Conservation (phyloP, 2,113 vertebrate genomes). For the Tylochromis polylepis region DNA sequence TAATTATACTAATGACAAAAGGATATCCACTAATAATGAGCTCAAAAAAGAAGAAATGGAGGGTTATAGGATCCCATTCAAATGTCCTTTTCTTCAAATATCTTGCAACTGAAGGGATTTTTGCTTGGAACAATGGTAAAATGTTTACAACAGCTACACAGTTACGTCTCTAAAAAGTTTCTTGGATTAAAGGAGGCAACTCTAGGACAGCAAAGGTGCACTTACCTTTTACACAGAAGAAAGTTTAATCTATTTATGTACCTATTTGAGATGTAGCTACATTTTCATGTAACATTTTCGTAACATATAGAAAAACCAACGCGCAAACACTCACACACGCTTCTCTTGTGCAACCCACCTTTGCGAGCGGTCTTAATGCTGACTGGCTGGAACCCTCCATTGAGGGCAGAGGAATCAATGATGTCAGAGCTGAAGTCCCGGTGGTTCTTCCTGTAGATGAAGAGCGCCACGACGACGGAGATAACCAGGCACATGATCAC, state of each 20-base stretch:
- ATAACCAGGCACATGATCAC: constrained; percentile 93
- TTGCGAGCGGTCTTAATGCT: constrained; percentile 87
- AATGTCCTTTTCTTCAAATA: background rate
- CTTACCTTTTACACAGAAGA: background rate
- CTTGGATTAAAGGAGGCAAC: background rate
- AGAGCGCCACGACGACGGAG: constrained; percentile 83
- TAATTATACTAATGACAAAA: background rate
- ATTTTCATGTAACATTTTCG: background rate
- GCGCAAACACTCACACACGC: background rate
- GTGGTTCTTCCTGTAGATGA: constrained; percentile 93
- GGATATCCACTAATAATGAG: background rate
- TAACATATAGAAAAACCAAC: background rate
- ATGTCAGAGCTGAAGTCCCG: constrained; percentile 93
- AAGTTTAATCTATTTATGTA: background rate
- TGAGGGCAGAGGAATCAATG: constrained; percentile 88
- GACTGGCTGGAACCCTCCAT: constrained; percentile 92
- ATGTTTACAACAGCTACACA: background rate
- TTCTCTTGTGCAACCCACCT: constrained; percentile 21
- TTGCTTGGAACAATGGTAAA: background rate
- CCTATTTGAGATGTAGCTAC: background rate
- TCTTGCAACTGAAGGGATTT: background rate
- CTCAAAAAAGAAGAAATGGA: background rate
- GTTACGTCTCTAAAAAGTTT: background rate
- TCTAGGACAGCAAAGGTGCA: background rate
- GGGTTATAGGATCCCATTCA: background rate